Evolutionary conservation across 2,113 vertebrate species (phyloP).

Genomic region (Enhydra lutris): DNA sequence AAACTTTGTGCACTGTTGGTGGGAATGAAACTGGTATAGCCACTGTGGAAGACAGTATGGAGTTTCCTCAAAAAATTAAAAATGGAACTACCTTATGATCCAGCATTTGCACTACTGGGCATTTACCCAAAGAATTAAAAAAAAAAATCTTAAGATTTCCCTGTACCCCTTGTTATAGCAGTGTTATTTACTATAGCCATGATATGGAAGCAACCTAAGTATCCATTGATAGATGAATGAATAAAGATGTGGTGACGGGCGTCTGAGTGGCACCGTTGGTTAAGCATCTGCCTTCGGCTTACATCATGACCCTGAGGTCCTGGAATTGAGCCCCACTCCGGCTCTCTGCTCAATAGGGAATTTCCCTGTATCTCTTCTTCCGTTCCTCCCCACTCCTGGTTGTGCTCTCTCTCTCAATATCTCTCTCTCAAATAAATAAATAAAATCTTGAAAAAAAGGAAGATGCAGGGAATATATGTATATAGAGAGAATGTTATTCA

Average conservation of each 20-base stretch:
- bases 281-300: neutral
- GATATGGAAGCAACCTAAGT: no score
- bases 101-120: neutral
- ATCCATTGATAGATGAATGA: no score
- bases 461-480: neutral
- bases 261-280: neutral
- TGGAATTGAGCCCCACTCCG: neutral
- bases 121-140: neutral
- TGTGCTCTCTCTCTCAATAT: neutral
- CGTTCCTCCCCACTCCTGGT: neutral
- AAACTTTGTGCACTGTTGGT: no score
- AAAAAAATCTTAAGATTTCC: neutral
- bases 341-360: neutral
- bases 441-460: neutral
- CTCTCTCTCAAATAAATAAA: neutral
- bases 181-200: neutral
- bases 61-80: neutral
- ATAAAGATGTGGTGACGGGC: no score
- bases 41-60: no score
- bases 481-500: neutral
- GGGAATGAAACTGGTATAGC: no score
- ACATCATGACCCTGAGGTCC: neutral
- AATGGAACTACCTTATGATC: neutral
- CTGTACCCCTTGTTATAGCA: neutral
- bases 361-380: neutral